phyloP scores from a whole-genome alignment of 1,140 invertebrate species.

The Holcopasites calliopsidis region DNA sequence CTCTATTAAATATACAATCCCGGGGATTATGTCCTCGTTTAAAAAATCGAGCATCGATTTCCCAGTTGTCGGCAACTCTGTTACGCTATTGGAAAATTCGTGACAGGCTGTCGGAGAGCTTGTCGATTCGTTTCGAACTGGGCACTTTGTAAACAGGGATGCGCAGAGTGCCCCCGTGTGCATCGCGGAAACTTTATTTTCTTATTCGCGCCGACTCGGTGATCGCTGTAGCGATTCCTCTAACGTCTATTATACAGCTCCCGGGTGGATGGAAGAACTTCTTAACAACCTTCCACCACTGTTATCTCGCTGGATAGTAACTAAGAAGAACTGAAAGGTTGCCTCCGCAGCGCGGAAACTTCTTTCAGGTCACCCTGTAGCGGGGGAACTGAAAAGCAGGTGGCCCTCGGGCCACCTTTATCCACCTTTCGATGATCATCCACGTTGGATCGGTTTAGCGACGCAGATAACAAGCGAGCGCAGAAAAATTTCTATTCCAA shows the following conservation, averaged over 20 bases:
- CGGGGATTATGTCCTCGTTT: too few relatives aligned
- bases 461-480: neutral
- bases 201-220: neutral
- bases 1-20: too few relatives aligned
- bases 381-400: slow-evolving; percentile 54
- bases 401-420: slow-evolving; percentile 26
- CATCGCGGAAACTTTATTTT: slow-evolving; percentile 11
- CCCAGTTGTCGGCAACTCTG: too few relatives aligned
- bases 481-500: neutral
- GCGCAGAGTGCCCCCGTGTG: neutral
- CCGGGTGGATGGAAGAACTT: neutral
- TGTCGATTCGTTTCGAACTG: neutral
- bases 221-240: slow-evolving; percentile 7
- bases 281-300: slow-evolving; percentile 2
- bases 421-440: slow-evolving; percentile 11
- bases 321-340: neutral
- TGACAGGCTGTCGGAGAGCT: neutral
- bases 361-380: slow-evolving; percentile 36
- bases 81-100: too few relatives aligned
- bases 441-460: neutral
- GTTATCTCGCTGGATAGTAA: neutral
- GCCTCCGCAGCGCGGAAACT: neutral
- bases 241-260: slow-evolving; percentile 4
- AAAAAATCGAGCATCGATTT: too few relatives aligned
- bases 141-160: neutral